Base-by-base conservation (phyloP, 2,888 invertebrate species). In the Isoperla grammatica region DNA sequence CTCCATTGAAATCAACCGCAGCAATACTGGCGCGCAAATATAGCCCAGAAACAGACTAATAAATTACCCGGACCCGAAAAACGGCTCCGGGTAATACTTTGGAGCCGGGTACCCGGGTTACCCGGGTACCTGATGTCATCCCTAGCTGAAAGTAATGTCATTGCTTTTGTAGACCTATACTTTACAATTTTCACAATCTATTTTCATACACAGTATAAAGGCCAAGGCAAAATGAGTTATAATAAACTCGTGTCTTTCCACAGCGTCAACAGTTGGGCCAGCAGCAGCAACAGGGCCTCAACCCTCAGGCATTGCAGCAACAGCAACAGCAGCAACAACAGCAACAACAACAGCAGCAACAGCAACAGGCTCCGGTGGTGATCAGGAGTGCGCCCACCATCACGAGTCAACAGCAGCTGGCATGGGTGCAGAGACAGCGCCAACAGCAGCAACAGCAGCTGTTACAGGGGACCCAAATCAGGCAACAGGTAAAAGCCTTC, bases 321-420 rank as follows among this genome's bases (percentile, higher is more conserved):
- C 39, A 39, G 9, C 48, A 40, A 29, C 54, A 55, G 37, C 64
- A 57, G 39, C 63, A 61, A 40, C 64, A 61, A n/a, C 29, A 72
- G 69, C 55, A 71, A 12, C 53, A 13, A 8, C 59, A 49, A 39
- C 39, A 39, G 9, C 48, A 40, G 29, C 54, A 55, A 35, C 64
- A 57, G 39, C 63, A 61, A 40, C 64, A 61, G 57, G 29, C 29
- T 8, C 64, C 61, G 29, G 49, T 62, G n/a, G 82, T 83, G 64
- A 85, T 87, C 22, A 79, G 87, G 43, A 29, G 29, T 29, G 29
- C 8, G 0, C 82, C 83, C 0, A 85, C 85, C 0, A 75, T 85
- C 0, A 80, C 78, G 0, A 82, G 79, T 59, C 83, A 81, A 58
- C 83, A 83, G 65, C 84, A 83, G 75, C 79, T 83, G 1, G 63